Evolutionary conservation across 2,888 invertebrate species (phyloP).

Genomic region (Arctia plantaginis): DNA sequence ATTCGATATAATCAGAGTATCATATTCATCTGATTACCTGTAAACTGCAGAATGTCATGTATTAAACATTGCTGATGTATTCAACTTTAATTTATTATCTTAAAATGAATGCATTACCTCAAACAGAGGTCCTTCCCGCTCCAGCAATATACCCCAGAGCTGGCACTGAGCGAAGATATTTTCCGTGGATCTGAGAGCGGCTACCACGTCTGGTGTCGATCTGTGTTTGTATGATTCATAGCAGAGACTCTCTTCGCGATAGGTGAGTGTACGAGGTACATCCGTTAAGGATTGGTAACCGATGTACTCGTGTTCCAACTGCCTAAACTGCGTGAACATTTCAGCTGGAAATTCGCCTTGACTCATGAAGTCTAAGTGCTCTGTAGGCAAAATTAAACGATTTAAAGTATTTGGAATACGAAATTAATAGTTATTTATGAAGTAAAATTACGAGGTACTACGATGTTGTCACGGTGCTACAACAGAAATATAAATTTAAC

Average conservation of each 20-base stretch:
- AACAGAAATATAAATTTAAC: no score
- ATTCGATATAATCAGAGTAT: no score
- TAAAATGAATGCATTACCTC: constrained; percentile 79
- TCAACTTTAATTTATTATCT: background rate
- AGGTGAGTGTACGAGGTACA: constrained; percentile 93
- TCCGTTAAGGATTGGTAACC: constrained; percentile 98
- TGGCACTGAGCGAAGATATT: constrained; percentile 94
- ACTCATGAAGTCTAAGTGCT: constrained; percentile 99
- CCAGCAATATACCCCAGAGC: constrained; percentile 92
- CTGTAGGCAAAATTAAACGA: constrained; percentile 72
- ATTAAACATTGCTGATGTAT: no score
- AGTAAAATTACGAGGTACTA: no score
- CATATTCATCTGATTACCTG: no score
- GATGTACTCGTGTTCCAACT: constrained; percentile 96
- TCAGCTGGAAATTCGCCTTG: constrained; percentile 91
- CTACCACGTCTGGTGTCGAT: constrained; percentile 91
- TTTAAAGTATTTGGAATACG: background rate
- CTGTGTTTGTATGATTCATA: constrained; percentile 87
- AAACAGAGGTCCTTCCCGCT: constrained; percentile 93
- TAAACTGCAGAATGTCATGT: no score
- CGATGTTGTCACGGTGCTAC: no score
- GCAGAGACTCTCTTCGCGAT: constrained; percentile 88
- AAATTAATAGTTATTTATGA: no score
- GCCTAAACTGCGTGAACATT: constrained; percentile 93
- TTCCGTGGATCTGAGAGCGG: constrained; percentile 89